Percentiles rank a stretch among this genome's conserved stretches.
Conservation (phyloP, 64 coral and sea anemone species). For the Exaiptasia diaphana region DNA sequence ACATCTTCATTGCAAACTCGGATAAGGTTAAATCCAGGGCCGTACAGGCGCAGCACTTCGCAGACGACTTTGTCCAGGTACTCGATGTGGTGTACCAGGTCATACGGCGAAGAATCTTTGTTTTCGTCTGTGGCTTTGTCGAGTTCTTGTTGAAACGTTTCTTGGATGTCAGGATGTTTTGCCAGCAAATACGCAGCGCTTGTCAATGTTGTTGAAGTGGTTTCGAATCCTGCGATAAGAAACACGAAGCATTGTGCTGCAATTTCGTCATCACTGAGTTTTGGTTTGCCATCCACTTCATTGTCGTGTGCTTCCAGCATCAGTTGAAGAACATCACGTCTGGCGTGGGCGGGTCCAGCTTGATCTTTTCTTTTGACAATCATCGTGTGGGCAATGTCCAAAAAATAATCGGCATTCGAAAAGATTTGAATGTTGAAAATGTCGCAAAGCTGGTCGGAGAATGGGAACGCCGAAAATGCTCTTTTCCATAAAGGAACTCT, state of each 20-base stretch:
- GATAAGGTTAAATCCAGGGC: conserved; percentile 28
- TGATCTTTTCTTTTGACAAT: conserved; percentile 30
- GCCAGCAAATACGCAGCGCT: conserved; percentile 53
- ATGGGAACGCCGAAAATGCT: conserved; percentile 32
- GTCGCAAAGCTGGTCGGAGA: conserved; percentile 15
- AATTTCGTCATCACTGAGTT: conserved; percentile 58
- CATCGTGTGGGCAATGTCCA: conserved; percentile 1
- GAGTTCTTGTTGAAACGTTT: conserved; percentile 61
- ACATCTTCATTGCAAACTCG: conserved; percentile 40
- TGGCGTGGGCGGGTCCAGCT: neutral
- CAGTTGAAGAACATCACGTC: conserved; percentile 52
- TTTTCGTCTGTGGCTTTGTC: conserved; percentile 34
- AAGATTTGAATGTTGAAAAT: neutral
- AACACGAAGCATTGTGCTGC: conserved; percentile 67
- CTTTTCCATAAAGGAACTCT: conserved; percentile 20
- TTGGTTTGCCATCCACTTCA: conserved; percentile 44
- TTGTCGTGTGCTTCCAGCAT: conserved; percentile 78
- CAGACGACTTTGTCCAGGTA: conserved; percentile 71
- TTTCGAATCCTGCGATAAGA: conserved; percentile 65
- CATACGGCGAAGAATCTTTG: conserved; percentile 49
- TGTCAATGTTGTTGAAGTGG: conserved; percentile 57
- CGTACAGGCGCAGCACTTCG: conserved; percentile 52
- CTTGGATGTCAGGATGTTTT: conserved; percentile 62
- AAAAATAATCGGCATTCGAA: conserved; percentile 44
- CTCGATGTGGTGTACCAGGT: conserved; percentile 26